Evolutionary conservation across 2,888 invertebrate genomes (phyloP), one percentile per base, ranked within the genome.

Genomic region (Laspeyria flexula): DNA sequence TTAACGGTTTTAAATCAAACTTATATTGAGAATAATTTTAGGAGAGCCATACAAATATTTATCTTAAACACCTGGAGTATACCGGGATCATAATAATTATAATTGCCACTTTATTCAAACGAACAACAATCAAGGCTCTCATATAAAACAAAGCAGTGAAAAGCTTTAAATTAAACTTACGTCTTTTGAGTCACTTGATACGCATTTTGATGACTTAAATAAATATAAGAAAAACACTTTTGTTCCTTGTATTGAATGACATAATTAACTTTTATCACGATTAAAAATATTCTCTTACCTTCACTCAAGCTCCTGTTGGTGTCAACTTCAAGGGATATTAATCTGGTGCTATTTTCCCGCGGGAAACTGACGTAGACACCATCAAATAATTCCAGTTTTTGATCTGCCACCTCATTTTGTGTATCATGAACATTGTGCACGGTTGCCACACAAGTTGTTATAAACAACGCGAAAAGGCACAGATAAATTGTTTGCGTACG

Each of bases 241-340:
- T 25, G 1, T 25, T 7, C 3, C 1, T 6, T 25, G 1, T 6
- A 25, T 25, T 25, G 7, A 25, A 25, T 7, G 1, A 25, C 25
- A 7, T 25, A 25, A 25, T 25, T 25, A 25, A 25, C 9, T 25
- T 25, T 1, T 25, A 6, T 25, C 1, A 6, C 3, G 3, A 7
- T 25, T 3, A 25, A 6, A 7, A 25, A 25, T 7, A 25, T 6
- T 10, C 10, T 11, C 77, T 72, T 53, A 89, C 90, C 89, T 81
- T 84, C 80, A 35, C 60, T 80, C n/a, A 64, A 39, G 41, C 68
- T 70, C 13, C 62, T 73, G 5, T 66, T 69, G 0, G 83, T 77
- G 31, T 87, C 78, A 49, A 91, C 61, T 75, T 90, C 84, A 25
- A 92, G 71, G 1, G 91, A 87, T 25, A 90, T 47, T 45, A 89